phyloP scores from a whole-genome alignment of 1,140 invertebrate genomes.

The Pogonomyrmex barbatus region DNA sequence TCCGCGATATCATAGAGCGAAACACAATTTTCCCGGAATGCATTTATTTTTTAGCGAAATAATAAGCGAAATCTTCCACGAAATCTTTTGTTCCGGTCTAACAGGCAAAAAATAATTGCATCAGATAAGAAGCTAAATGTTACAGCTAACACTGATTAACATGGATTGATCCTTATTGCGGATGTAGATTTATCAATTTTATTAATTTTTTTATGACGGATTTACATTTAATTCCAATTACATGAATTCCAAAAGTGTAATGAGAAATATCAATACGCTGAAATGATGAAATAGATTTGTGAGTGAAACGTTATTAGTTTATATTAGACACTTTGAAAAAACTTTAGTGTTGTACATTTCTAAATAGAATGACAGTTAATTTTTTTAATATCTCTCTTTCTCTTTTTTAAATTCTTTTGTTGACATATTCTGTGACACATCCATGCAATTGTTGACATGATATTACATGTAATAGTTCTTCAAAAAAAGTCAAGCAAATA shows the following conservation, averaged over 20 bases:
- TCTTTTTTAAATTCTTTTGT: not conserved
- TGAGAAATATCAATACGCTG: not conserved
- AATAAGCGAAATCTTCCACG: not conserved
- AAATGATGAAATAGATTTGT: not conserved
- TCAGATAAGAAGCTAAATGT: not conserved
- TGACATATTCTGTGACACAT: not conserved
- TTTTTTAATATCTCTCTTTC: not conserved
- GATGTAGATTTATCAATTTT: too few relatives aligned
- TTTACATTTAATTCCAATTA: not conserved
- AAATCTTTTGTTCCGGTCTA: constrained; percentile 8
- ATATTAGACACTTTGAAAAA: not conserved
- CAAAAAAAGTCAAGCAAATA: not conserved
- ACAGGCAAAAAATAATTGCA: not conserved
- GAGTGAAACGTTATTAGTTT: not conserved
- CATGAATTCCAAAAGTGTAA: not conserved
- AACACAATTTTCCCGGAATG: not conserved
- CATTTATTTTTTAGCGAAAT: not conserved
- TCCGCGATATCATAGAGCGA: constrained; percentile 14
- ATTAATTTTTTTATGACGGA: too few relatives aligned
- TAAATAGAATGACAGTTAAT: not conserved
- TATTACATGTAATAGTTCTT: not conserved
- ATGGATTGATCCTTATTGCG: not conserved
- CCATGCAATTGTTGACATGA: not conserved
- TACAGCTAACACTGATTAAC: not conserved
- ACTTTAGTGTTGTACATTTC: not conserved